These are phyloP conservation scores for Andrena bucephala DNA, from an alignment of 2,888 invertebrate species.

Conservation along the genomic window DNA sequence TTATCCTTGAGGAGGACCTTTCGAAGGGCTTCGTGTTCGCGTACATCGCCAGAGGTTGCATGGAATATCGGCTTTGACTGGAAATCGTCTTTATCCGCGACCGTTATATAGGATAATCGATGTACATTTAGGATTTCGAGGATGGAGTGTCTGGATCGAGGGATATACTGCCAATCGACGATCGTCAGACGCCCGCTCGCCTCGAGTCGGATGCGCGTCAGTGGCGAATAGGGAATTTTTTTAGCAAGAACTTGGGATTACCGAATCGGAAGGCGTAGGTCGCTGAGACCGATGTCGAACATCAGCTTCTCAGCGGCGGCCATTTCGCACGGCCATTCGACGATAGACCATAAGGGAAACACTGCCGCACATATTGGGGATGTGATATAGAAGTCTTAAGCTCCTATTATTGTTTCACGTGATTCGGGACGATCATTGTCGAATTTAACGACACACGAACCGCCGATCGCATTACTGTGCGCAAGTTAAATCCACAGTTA, in stretches of 20 bases:
- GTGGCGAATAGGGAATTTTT: slow-evolving; percentile 42
- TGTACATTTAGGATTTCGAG: slow-evolving; percentile 41
- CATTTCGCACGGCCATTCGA: slow-evolving; percentile 32
- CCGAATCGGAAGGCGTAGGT: slow-evolving; percentile 22
- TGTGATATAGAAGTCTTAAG: slow-evolving; percentile 80
- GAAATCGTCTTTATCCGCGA: slow-evolving; percentile 30
- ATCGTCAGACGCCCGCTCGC: slow-evolving; percentile 14
- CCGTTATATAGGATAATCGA: slow-evolving; percentile 51
- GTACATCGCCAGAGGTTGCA: slow-evolving; percentile 33
- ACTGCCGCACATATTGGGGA: slow-evolving; percentile 80
- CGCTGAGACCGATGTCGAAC: slow-evolving; percentile 45
- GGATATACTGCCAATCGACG: slow-evolving; percentile 52
- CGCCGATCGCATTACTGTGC: slow-evolving; percentile 37
- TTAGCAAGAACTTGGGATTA: slow-evolving; percentile 28
- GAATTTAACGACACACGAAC: slow-evolving; percentile 34
- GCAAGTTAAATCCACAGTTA: slow-evolving; percentile 40
- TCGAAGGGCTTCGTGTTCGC: slow-evolving; percentile 37
- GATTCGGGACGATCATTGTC: slow-evolving; percentile 14
- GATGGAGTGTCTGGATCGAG: slow-evolving; percentile 22
- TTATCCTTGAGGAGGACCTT: slow-evolving; percentile 29
- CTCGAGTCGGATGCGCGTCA: slow-evolving; percentile 10
- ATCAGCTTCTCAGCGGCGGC: slow-evolving; percentile 35
- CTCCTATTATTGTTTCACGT: slow-evolving; percentile 51
- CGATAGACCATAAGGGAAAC: slow-evolving; percentile 62
- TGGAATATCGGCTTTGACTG: slow-evolving; percentile 21